A percentile compares a stretch with the other conserved stretches of the same genome.
Evolutionary conservation across 2,113 vertebrate genomes (phyloP).

Genomic region (Ciconia boyciana): DNA sequence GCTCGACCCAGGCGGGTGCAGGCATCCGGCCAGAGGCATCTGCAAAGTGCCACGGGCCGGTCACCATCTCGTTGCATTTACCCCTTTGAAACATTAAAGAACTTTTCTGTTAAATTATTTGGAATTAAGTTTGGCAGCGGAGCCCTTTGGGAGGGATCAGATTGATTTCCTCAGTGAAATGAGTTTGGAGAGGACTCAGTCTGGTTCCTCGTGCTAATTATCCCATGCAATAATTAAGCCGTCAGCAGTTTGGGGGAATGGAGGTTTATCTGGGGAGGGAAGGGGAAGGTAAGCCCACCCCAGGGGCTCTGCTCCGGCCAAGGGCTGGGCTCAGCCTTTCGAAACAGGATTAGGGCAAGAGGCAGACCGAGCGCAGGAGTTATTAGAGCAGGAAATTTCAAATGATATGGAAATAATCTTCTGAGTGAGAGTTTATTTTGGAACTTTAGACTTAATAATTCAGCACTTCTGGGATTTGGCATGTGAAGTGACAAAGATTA

Average conservation of each 20-base stretch:
- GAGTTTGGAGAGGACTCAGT: conserved; percentile 56
- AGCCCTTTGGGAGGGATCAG: conserved; percentile 63
- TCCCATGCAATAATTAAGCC: conserved; percentile 56
- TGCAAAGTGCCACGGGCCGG: neutral
- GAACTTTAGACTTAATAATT: conserved; percentile 70
- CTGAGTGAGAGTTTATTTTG: conserved; percentile 63
- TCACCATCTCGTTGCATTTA: neutral
- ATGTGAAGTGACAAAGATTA: conserved; percentile 64
- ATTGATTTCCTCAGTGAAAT: conserved; percentile 65
- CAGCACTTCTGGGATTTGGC: conserved; percentile 62
- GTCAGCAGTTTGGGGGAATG: conserved; percentile 32
- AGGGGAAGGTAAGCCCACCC: conserved; percentile 41
- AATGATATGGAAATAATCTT: conserved; percentile 70
- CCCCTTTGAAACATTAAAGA: conserved; percentile 22
- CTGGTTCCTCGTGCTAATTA: conserved; percentile 58
- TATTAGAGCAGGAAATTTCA: conserved; percentile 72
- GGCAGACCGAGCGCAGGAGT: conserved; percentile 47
- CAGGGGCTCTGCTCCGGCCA: neutral
- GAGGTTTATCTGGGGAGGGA: conserved; percentile 18
- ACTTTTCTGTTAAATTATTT: conserved; percentile 28
- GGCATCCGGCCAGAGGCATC: neutral
- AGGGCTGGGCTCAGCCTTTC: conserved; percentile 24
- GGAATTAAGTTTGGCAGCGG: conserved; percentile 62
- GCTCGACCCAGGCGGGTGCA: neutral
- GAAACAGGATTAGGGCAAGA: conserved; percentile 51